Percentiles rank a stretch among this genome's conserved stretches.
phyloP scores from a whole-genome alignment of 23 tunicate species.

The Oikopleura albicans region DNA sequence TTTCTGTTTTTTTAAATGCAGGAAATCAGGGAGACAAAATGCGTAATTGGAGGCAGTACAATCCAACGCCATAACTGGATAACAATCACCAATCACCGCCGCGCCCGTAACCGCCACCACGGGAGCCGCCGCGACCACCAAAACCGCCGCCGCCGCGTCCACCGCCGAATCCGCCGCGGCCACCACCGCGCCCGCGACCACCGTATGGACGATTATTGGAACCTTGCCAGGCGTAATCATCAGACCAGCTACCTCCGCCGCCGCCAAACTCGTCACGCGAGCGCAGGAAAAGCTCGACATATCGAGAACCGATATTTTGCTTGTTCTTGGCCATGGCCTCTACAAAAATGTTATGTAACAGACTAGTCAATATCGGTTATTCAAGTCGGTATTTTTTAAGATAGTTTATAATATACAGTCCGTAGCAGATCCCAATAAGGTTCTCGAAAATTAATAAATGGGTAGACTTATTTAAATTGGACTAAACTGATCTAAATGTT shows the following conservation, averaged over 20 bases:
- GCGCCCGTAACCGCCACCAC: neutral
- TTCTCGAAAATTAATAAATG: too few species aligned
- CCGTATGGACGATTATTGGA: neutral
- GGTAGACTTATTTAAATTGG: neutral
- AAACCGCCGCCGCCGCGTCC: neutral
- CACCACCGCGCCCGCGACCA: neutral
- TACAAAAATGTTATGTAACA: too few species aligned
- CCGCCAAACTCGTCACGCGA: neutral
- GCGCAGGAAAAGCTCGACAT: neutral
- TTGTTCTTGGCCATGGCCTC: neutral
- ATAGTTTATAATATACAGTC: too few species aligned
- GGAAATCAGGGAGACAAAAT: neutral
- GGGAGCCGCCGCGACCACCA: neutral
- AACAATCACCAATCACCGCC: neutral
- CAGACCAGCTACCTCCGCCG: neutral
- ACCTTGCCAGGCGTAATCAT: neutral
- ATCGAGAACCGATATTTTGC: neutral
- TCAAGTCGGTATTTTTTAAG: too few species aligned
- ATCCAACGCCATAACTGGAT: neutral
- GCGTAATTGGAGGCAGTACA: neutral
- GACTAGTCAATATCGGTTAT: too few species aligned
- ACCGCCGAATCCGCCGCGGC: neutral
- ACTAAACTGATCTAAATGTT: neutral
- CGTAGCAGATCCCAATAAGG: too few species aligned
- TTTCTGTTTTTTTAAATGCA: neutral